phyloP scores from a whole-genome alignment of 2,888 invertebrate species.

The Dusona sp. region DNA sequence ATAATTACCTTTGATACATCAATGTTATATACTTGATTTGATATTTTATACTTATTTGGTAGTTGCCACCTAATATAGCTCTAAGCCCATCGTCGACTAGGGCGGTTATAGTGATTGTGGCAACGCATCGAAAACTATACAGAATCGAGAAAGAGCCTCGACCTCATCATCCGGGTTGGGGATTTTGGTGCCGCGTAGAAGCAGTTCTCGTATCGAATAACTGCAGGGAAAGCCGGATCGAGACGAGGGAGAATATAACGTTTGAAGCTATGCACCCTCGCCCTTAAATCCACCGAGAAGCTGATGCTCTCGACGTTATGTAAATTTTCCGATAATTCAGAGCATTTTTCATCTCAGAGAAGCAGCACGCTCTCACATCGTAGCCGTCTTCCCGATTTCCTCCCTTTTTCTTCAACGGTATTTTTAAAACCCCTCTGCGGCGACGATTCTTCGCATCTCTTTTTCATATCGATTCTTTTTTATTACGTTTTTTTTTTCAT shows the following conservation, averaged over 20 bases:
- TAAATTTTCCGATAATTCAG: slow-evolving; percentile 68
- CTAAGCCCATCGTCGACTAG: neutral
- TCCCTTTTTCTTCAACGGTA: slow-evolving; percentile 6
- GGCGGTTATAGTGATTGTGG: neutral
- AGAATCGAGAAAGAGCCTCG: neutral
- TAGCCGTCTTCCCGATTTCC: slow-evolving; percentile 39
- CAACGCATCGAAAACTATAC: slow-evolving; percentile 20
- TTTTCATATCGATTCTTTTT: slow-evolving; percentile 14
- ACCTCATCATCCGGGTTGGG: slow-evolving; percentile 10
- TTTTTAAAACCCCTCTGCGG: slow-evolving; percentile 9
- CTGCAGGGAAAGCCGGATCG: slow-evolving; percentile 44
- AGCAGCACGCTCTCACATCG: slow-evolving; percentile 53
- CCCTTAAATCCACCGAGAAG: slow-evolving; percentile 43
- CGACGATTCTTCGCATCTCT: slow-evolving; percentile 1
- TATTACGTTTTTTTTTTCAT: neutral
- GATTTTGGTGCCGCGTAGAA: slow-evolving; percentile 45
- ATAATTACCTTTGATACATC: neutral
- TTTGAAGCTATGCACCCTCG: slow-evolving; percentile 57
- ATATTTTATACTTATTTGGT: neutral
- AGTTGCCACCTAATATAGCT: neutral
- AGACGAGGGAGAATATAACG: slow-evolving; percentile 57
- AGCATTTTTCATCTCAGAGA: slow-evolving; percentile 66
- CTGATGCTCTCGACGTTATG: slow-evolving; percentile 62
- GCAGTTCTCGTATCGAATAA: slow-evolving; percentile 59
- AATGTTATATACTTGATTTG: neutral